phyloP scores from a whole-genome alignment of 2,888 invertebrate species.

The Trissolcus japonicus region DNA sequence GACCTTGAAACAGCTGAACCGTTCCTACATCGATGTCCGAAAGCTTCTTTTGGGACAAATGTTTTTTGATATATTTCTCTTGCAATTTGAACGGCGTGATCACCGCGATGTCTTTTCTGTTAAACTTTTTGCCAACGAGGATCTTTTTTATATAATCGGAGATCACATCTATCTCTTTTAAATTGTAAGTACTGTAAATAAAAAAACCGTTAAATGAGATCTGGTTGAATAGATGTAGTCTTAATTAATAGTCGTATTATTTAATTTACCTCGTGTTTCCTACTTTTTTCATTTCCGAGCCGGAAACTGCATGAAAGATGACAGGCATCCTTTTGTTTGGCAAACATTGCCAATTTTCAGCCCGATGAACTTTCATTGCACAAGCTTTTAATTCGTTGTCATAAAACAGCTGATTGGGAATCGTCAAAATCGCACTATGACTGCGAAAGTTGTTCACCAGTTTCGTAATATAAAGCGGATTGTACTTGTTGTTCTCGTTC shows the following conservation, averaged over 20 bases:
- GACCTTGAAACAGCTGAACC: conserved; percentile 92
- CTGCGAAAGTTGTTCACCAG: conserved; percentile 86
- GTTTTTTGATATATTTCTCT: conserved; percentile 76
- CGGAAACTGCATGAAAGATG: conserved; percentile 80
- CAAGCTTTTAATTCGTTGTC: conserved; percentile 76
- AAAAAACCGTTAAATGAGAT: too few relatives aligned
- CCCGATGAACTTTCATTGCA: conserved; percentile 59
- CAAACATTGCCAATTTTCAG: conserved; percentile 74
- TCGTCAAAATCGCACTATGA: conserved; percentile 80
- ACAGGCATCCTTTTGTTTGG: conserved; percentile 78
- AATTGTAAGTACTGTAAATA: conserved; percentile 79
- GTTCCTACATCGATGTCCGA: conserved; percentile 84
- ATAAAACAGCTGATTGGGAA: conserved; percentile 87
- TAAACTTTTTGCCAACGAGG: conserved; percentile 2
- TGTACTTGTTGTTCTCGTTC: conserved; percentile 64
- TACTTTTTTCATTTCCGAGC: conserved; percentile 78
- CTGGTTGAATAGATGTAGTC: too few relatives aligned
- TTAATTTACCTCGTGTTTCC: conserved; percentile 62
- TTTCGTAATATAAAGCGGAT: conserved; percentile 81
- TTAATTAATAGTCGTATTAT: too few relatives aligned
- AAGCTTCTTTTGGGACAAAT: conserved; percentile 72
- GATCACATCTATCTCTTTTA: conserved; percentile 79
- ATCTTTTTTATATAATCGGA: conserved; percentile 76
- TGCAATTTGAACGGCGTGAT: conserved; percentile 79
- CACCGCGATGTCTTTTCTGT: conserved; percentile 78